Conservation (phyloP, 2,113 vertebrate species). For the Chionodraco myersi region DNA sequence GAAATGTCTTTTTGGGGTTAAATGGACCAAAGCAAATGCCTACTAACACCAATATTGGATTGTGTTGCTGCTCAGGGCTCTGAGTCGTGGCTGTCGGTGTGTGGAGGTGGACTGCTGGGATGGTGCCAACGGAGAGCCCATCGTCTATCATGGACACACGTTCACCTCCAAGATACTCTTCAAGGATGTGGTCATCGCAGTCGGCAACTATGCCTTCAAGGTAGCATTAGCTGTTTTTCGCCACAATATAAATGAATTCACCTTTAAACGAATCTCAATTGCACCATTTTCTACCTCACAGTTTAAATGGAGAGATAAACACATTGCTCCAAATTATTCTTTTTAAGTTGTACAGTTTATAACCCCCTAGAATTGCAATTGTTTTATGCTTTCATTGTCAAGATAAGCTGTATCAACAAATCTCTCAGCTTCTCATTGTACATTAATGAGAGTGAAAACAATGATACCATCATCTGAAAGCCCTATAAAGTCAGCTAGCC, state of each 20-base stretch:
- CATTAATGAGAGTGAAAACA: slow-evolving; percentile 43
- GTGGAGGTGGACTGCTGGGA: slow-evolving; percentile 98
- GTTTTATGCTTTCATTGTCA: slow-evolving; percentile 20
- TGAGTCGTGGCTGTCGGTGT: slow-evolving; percentile 93
- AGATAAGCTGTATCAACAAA: slow-evolving; percentile 32
- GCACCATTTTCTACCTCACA: too few species aligned
- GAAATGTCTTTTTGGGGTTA: not conserved
- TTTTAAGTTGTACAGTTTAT: slow-evolving; percentile 3
- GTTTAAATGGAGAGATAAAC: not conserved
- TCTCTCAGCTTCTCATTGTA: slow-evolving; percentile 23
- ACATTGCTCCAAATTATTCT: not conserved
- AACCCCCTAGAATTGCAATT: slow-evolving; percentile 9
- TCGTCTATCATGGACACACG: slow-evolving; percentile 95
- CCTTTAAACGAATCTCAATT: too few species aligned
- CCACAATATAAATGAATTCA: too few species aligned
- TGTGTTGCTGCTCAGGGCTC: slow-evolving; percentile 73
- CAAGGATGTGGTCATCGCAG: slow-evolving; percentile 89
- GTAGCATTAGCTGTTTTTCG: slow-evolving; percentile 40
- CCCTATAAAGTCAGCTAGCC: not conserved
- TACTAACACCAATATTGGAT: not conserved
- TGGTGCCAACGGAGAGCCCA: slow-evolving; percentile 91
- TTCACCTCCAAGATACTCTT: slow-evolving; percentile 96
- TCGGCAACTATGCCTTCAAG: slow-evolving; percentile 94
- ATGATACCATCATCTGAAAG: slow-evolving; percentile 35
- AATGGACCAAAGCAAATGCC: not conserved